Percentiles rank a stretch among this genome's conserved stretches.
Conservation (phyloP, 2,797 vertebrate species). For the Parotocinclus haroldoi region DNA sequence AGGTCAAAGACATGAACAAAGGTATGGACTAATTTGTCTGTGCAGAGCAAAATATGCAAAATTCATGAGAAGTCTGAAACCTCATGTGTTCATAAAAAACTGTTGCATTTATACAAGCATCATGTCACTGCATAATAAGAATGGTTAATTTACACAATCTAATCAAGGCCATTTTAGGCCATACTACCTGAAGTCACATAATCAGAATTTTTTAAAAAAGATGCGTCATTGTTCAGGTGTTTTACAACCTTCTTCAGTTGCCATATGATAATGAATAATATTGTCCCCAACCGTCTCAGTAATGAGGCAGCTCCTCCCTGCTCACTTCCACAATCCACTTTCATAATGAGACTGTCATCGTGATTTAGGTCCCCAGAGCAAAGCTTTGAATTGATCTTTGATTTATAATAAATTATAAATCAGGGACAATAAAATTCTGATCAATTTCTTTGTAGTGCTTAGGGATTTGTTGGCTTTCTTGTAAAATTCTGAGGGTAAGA, state of each 20-base stretch:
- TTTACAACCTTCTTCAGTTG: background rate
- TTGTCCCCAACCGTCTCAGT: constrained; percentile 21
- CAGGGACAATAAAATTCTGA: constrained; percentile 52
- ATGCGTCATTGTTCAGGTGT: background rate
- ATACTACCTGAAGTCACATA: background rate
- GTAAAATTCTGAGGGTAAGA: too few species aligned
- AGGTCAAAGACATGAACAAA: background rate
- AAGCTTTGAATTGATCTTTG: constrained; percentile 67
- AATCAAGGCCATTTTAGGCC: too few species aligned
- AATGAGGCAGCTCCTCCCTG: constrained; percentile 2
- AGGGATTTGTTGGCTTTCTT: too few species aligned
- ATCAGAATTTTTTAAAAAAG: background rate
- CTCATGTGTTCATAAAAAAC: background rate
- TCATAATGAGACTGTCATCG: constrained; percentile 71
- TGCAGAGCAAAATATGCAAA: background rate
- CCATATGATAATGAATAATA: constrained; percentile 5
- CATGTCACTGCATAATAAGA: too few species aligned
- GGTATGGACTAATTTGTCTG: too few species aligned
- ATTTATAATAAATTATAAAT: constrained; percentile 73
- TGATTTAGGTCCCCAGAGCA: constrained; percentile 69
- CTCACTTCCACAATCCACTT: constrained; percentile 20
- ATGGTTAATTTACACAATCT: background rate
- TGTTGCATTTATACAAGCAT: too few species aligned
- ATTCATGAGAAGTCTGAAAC: background rate
- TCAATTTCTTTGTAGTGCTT: too few species aligned